Conservation (phyloP, 2,113 vertebrate species). For the Ginglymostoma cirratum region DNA sequence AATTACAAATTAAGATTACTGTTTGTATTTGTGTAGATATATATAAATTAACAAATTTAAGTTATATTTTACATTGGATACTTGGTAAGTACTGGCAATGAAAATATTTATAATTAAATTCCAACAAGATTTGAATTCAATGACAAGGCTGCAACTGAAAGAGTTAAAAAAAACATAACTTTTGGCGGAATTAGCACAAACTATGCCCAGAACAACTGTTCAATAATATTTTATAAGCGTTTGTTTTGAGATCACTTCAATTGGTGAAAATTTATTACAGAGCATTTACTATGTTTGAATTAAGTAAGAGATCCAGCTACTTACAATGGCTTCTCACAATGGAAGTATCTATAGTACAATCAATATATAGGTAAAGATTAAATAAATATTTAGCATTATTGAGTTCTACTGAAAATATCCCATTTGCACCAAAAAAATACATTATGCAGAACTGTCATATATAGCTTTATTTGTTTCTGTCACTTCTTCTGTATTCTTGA, state of each 20-base stretch:
- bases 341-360: not conserved
- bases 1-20: not conserved
- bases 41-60: not conserved
- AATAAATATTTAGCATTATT: not conserved
- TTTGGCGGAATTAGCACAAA: not conserved
- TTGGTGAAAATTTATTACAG: not conserved
- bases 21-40: not conserved
- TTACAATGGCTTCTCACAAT: not conserved
- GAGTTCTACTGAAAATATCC: not conserved
- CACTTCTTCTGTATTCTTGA: not conserved
- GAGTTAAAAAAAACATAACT: not conserved
- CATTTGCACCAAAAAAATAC: not conserved
- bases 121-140: conserved; percentile 15
- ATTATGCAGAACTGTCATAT: not conserved
- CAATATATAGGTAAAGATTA: not conserved
- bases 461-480: not conserved
- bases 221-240: not conserved
- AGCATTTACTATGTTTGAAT: not conserved
- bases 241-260: not conserved
- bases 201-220: not conserved
- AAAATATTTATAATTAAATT: not conserved
- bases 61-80: not conserved
- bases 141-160: not conserved
- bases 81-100: conserved; percentile 8
- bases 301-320: not conserved